Evolutionary conservation across 1,140 invertebrate genomes (phyloP), one percentile per base, ranked within the genome.

Genomic region (Heliothis subflexa): DNA sequence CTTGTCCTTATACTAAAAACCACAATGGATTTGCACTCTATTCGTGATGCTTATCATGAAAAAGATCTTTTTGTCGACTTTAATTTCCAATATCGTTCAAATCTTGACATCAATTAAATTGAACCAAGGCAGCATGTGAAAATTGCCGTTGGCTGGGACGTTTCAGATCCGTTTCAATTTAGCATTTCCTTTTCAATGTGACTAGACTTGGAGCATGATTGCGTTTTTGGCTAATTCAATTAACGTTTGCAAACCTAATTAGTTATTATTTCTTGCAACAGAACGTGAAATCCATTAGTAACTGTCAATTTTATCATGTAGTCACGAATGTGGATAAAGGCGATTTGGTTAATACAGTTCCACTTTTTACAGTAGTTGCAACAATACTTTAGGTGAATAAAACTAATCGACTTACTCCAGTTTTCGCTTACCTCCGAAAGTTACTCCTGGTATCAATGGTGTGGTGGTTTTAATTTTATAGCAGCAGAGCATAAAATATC

Each of bases 221-320:
- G 64, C 10, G 47, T 52, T 70, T 70, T 40, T 47, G 14, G 66
- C 47, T 70, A 70, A 70, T 70, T 70, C 47, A 70, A 70, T 70
- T 70, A 70, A 50, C 47, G 66, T 52, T 50, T 28, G 18, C 45
- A 52, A 52, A 28, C 47, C 47, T 49, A 70, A 70, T 70, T 70
- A n/a, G 14, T 70, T 28, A 66, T 66, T 66, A 70, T 28, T 70
- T 70, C 66, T 70, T 70, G 47, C 66, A 21, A 28, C 66, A 28
- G 50, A 25, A 52, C 66, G 25, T 21, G 40, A 12, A 66, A 16
- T 66, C 62, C 40, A 66, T 66, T 64, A 64, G 62, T 64, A 64
- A 64, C 62, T 64, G 62, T 47, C 62, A 64, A 12, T 28, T 25
- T 25, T 57, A 57, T 57, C 62, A 40, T 64, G 62, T 64, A 47